Evolutionary conservation across 2,113 vertebrate species (phyloP).

Genomic region (Hyaena hyaena): DNA sequence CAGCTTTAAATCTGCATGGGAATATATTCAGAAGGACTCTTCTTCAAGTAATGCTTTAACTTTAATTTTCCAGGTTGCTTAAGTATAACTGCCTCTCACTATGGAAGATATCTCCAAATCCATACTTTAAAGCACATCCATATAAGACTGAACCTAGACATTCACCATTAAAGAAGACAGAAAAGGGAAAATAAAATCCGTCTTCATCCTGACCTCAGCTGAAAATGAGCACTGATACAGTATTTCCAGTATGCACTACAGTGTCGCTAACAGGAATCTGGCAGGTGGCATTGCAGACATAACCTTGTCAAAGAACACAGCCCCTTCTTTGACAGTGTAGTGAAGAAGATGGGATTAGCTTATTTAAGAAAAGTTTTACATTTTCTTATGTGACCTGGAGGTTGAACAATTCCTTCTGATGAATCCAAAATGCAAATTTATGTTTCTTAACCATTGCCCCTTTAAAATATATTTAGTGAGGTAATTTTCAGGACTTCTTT

Average conservation of each 20-base stretch:
- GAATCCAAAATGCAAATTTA: neutral
- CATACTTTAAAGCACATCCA: neutral
- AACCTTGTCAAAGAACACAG: neutral
- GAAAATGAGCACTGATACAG: neutral
- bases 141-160: neutral
- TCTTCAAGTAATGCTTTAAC: neutral
- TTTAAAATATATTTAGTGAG: constrained; percentile 2
- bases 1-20: neutral
- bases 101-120: neutral
- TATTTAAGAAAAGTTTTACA: neutral
- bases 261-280: neutral
- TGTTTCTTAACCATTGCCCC: neutral
- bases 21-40: neutral
- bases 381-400: neutral
- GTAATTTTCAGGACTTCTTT: neutral
- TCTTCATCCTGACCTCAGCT: neutral
- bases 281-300: neutral
- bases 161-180: neutral
- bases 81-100: neutral
- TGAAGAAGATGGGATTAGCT: neutral
- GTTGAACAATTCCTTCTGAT: neutral
- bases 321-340: neutral
- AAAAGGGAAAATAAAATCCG: neutral
- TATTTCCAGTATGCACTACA: neutral
- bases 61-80: neutral